Evolutionary conservation across 2,113 vertebrate genomes (phyloP), one percentile per base, ranked within the genome.

Genomic region (Thinocorus orbignyianus): DNA sequence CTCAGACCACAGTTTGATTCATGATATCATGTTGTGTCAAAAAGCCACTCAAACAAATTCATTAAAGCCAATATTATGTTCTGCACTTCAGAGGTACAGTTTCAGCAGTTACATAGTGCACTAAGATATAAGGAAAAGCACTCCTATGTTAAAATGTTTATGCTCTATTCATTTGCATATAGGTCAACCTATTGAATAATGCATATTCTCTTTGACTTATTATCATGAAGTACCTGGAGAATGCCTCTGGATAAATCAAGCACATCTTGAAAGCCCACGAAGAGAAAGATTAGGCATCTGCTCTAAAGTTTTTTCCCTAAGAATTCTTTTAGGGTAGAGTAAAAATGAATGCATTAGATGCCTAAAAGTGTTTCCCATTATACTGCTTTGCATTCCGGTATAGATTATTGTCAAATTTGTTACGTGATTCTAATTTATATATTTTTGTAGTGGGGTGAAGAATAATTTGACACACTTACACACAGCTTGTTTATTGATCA

Each of bases 121-220:
- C 22, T 41, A 41, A 17, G n/a, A 78, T 54, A 57, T n/a, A 54
- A 71, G 23, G 10, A 91, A 94, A 72, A 84, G 7, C 24, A 73
- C 6, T 69, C 90, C 81, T 72, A 88, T 16, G 48, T 88, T 83
- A 92, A 88, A 86, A 91, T 81, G 82, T 79, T 87, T 81, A 83
- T n/a, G 33, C 39, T 64, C 42, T 70, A 19, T 58, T 86, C 30
- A 86, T 95, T 91, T 95, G 35, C 49, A 55, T 88, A 76, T 46
- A 86, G 33, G 46, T 86, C 72, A 96, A 61, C 35, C 60, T 83
- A 23, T 35, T 84, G 55, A 96, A 93, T 94, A 92, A 92, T 93
- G 16, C 39, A 90, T 76, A 39, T 44, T 89, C 13, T 85, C 2
- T 82, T 81, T 16, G 31, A 30, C 19, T 83, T 90, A 71, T 65